Evolutionary conservation across 2,888 invertebrate genomes (phyloP).

Genomic region (Drosophila sordidula): DNA sequence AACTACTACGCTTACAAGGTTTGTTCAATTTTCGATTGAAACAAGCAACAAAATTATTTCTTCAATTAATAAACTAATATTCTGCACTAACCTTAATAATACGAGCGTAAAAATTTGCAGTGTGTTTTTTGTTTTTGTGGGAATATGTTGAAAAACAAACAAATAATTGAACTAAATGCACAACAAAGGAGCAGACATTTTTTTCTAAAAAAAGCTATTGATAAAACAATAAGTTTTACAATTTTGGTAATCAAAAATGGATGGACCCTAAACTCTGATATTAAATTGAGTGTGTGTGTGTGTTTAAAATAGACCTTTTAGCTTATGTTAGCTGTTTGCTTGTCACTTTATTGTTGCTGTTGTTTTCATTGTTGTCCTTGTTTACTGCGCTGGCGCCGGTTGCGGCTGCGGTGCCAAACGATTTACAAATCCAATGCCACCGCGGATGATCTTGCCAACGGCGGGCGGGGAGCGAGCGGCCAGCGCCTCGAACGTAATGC

Average conservation of each 20-base stretch:
- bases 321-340: constrained; percentile 22
- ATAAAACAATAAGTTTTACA: neutral
- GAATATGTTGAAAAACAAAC: constrained; percentile 18
- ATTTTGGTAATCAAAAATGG: neutral
- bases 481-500: constrained; percentile 89
- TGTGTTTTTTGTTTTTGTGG: neutral
- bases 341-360: constrained; percentile 38
- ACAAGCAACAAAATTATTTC: constrained; percentile 26
- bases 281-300: constrained; percentile 11
- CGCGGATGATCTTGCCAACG: constrained; percentile 87
- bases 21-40: constrained; percentile 21
- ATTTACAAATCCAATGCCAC: constrained; percentile 89
- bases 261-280: constrained; percentile 33
- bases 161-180: constrained; percentile 17
- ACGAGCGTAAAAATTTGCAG: constrained; percentile 40
- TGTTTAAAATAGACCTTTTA: constrained; percentile 35
- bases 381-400: constrained; percentile 69
- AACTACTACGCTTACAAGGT: constrained; percentile 4
- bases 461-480: constrained; percentile 90
- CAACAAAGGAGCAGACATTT: neutral
- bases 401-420: constrained; percentile 90
- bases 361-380: constrained; percentile 20
- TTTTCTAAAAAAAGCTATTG: neutral
- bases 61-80: constrained; percentile 27
- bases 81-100: constrained; percentile 64